A percentile compares a stretch with the other conserved stretches of the same genome.
Evolutionary conservation across 92 coral and sea anemone species (phyloP).

Genomic region (Muricea muricata): DNA sequence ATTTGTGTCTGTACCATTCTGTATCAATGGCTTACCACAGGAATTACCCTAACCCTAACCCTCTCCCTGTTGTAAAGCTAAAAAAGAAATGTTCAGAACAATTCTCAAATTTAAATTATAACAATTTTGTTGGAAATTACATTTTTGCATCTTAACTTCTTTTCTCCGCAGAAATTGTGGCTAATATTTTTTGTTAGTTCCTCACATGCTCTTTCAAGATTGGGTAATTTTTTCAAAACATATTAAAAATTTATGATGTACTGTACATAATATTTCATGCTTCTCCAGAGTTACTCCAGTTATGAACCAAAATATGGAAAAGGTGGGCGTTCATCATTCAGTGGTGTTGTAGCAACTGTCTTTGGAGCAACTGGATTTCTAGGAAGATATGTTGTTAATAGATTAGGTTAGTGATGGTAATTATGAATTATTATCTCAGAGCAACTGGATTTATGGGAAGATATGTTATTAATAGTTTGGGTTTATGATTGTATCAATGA

Average conservation of each 20-base stretch:
- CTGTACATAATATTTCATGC: too few relatives aligned
- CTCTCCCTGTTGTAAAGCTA: too few relatives aligned
- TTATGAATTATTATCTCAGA: constrained; percentile 40
- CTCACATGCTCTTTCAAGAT: too few relatives aligned
- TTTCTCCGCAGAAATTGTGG: too few relatives aligned
- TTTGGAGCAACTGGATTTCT: constrained; percentile 97
- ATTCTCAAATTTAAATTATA: too few relatives aligned
- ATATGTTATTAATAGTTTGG: constrained; percentile 93
- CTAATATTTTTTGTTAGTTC: too few relatives aligned
- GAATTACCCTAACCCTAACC: too few relatives aligned
- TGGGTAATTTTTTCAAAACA: not conserved
- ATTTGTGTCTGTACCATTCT: too few relatives aligned
- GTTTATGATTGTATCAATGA: constrained; percentile 71
- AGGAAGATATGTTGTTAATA: constrained; percentile 93
- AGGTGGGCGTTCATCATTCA: constrained; percentile 95
- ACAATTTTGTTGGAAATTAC: too few relatives aligned
- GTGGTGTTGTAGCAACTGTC: constrained; percentile 96
- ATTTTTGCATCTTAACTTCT: too few relatives aligned
- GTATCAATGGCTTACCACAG: too few relatives aligned
- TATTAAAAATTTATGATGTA: not conserved
- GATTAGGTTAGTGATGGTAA: constrained; percentile 88
- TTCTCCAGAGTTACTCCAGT: constrained; percentile 87
- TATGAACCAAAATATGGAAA: constrained; percentile 86
- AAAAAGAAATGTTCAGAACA: too few relatives aligned
- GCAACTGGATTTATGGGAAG: constrained; percentile 94